Evolutionary conservation across 2,888 invertebrate genomes (phyloP).

Genomic region (Papilio gigon): DNA sequence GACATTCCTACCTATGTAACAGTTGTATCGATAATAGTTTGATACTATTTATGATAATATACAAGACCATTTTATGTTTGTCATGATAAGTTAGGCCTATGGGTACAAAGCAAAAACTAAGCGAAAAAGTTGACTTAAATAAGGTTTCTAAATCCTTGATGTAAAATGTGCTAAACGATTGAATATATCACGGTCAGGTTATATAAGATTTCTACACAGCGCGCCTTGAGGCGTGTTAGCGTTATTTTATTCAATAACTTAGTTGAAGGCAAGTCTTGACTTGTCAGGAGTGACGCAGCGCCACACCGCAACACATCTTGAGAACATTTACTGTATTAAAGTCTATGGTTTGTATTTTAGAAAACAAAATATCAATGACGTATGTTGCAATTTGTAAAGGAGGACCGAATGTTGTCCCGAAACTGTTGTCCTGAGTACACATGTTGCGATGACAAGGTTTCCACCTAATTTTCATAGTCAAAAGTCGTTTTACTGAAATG

Average conservation of each 20-base stretch:
- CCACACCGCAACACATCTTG: not conserved
- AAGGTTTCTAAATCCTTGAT: not conserved
- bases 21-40: not conserved
- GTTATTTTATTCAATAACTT: slow-evolving; percentile 7
- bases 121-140: too few species aligned
- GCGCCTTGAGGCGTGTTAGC: slow-evolving; percentile 7
- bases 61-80: not conserved
- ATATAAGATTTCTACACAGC: slow-evolving; percentile 6
- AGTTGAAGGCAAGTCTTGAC: slow-evolving; percentile 18
- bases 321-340: not conserved
- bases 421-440: not conserved
- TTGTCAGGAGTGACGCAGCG: not conserved
- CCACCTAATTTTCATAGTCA: not conserved
- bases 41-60: not conserved
- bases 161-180: not conserved
- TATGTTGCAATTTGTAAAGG: not conserved
- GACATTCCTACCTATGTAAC: slow-evolving; percentile 7
- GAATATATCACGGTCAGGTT: not conserved
- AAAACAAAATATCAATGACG: not conserved
- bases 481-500: not conserved
- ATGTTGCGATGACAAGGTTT: not conserved
- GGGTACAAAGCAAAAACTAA: too few species aligned
- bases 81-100: too few species aligned
- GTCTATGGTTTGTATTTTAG: not conserved
- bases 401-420: not conserved